Percentiles rank a stretch among this genome's conserved stretches.
These are phyloP conservation scores for Eristalis arbustorum DNA, from an alignment of 2,888 invertebrate genomes.

Conservation along the genomic window DNA sequence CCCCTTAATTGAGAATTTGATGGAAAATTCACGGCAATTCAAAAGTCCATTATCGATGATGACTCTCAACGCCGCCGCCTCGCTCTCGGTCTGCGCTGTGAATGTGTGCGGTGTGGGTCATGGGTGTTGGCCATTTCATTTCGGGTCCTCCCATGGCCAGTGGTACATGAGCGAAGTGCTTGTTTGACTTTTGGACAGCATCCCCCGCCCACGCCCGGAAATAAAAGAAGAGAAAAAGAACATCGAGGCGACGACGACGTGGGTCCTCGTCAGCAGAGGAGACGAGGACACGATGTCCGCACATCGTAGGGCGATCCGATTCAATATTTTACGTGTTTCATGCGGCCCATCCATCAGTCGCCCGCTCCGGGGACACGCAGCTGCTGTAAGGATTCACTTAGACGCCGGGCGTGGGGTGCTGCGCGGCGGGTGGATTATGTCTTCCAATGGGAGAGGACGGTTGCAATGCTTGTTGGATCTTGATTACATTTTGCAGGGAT, in stretches of 20 bases:
- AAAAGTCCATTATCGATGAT: conserved; percentile 2
- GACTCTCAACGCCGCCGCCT: background rate
- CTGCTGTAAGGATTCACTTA: background rate
- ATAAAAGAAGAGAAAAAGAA: background rate
- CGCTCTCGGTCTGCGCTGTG: no score
- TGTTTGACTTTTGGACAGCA: background rate
- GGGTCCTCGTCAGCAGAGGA: background rate
- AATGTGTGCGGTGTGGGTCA: background rate
- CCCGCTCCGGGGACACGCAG: background rate
- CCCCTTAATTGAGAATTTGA: conserved; percentile 41
- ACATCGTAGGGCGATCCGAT: background rate
- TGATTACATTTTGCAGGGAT: background rate
- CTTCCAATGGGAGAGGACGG: background rate
- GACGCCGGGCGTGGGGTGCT: background rate
- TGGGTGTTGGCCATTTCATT: background rate
- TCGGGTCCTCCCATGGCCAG: background rate
- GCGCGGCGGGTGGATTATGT: background rate
- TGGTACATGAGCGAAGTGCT: background rate
- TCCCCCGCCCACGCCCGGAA: background rate
- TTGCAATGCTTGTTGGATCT: background rate
- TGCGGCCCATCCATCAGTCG: background rate
- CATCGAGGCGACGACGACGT: background rate
- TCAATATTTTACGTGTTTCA: background rate
- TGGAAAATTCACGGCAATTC: conserved; percentile 31
- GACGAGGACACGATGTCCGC: background rate